A percentile compares a stretch with the other conserved stretches of the same genome.
Conservation (phyloP, 1,140 invertebrate genomes). For the Neomicropteryx cornuta region DNA sequence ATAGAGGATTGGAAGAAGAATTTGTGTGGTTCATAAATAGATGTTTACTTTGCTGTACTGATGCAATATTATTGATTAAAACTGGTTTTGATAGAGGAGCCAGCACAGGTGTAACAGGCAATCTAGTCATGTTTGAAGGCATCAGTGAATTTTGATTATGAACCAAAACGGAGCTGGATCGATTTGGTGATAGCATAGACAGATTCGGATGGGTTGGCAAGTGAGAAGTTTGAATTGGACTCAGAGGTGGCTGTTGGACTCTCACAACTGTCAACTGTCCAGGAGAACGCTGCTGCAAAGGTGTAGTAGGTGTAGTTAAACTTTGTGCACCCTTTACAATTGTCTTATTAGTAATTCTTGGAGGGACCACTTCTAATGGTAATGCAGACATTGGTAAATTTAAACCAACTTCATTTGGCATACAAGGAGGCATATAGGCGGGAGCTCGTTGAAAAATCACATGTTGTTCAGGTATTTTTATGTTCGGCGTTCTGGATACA, state of each 20-base stretch:
- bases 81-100: conserved; percentile 41
- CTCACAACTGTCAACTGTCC: conserved; percentile 36
- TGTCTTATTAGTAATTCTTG: conserved; percentile 30
- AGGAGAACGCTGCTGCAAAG: conserved; percentile 30
- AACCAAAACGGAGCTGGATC: conserved; percentile 32
- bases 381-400: too few relatives aligned
- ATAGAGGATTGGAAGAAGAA: conserved; percentile 21
- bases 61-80: conserved; percentile 34
- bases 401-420: too few relatives aligned
- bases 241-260: conserved; percentile 38
- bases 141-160: conserved; percentile 31
- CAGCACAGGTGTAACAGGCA: conserved; percentile 43
- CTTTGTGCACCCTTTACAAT: too few relatives aligned
- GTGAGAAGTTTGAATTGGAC: conserved; percentile 33
- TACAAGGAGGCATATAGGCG: conserved; percentile 38
- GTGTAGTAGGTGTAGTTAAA: conserved; percentile 22
- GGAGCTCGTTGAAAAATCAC: conserved; percentile 40
- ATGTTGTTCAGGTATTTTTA: conserved; percentile 45
- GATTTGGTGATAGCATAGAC: conserved; percentile 35
- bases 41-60: conserved; percentile 34
- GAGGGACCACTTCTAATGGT: too few relatives aligned
- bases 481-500: conserved; percentile 38
- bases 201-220: conserved; percentile 23
- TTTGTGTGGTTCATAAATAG: conserved; percentile 17
- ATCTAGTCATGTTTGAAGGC: conserved; percentile 33